Base-by-base conservation (phyloP, 2,888 invertebrate genomes). In the Tetragonisca angustula region DNA sequence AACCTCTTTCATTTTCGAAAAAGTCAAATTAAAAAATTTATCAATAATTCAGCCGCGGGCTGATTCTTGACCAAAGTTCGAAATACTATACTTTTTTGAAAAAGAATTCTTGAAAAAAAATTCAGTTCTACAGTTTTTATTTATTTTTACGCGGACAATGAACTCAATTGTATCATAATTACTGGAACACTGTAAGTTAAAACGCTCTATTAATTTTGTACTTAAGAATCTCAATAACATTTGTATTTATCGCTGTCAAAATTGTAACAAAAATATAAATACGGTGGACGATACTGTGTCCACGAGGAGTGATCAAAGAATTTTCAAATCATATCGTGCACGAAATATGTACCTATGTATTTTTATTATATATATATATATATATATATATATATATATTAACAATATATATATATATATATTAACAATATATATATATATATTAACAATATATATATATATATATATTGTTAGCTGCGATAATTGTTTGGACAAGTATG, bases 301-400 rank as follows among this genome's bases (percentile, higher is more conserved):
- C 13, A 71, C 36, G 21, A 21, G 13, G 54, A 69, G 21, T 74
- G 72, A 65, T 70, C 27, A 61, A 67, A 56, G 32, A 52, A 36
- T 56, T 71, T 67, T 79, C 65, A 70, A 76, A 76, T 71, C 75
- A 74, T 79, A 86, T 81, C 76, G 72, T 84, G 80, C 82, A 75
- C 65, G 74, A 81, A 77, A 85, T 59, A 82, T 84, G 36, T 64
- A 43, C 43, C 11, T 43, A 62, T 62, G 88, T 88, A 90, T 83
- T 88, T 89, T 86, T 88, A 90, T 79, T 91, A 90, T 91, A 89
- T 72, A 13, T 13, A 15, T 13, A 15, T 49, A 49, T 0, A 49
- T 49, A 49, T 49, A 49, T 49, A 49, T 49, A 49, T 49, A 49
- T 49, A 49, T 49, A 49, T 49, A 49, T 49, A 49, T 49, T 90